Base-by-base conservation (phyloP, 2,113 vertebrate species). In the Embiotoca jacksoni region DNA sequence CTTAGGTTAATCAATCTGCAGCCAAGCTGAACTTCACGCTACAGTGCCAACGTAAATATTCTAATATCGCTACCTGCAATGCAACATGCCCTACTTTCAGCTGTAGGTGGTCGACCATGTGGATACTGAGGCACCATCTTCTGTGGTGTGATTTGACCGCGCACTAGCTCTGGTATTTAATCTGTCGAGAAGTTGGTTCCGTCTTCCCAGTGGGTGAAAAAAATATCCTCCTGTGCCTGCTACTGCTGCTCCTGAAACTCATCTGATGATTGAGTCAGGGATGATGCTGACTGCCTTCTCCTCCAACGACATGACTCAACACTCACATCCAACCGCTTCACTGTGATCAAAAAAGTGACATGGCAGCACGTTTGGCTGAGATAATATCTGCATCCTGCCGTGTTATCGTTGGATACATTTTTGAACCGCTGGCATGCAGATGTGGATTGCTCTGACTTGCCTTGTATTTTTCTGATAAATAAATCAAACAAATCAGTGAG, bases 281-380 rank as follows among this genome's bases (percentile, higher is more conserved):
- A 83, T 53, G 74, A 80, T 33, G 72, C 53, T 14, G 71, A 49
- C 74, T 73, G 63, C 76, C 54, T 23, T 53, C 85, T 67, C 62
- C 49, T 79, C 56, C 55, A 56, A 78, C 59, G 70, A 75, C 61
- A 62, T 88, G 82, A 85, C 72, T 87, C 89, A 75, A 72, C 80
- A 39, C 80, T 80, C 72, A 30, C 69, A 75, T 84, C 52, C 65
- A 71, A 37, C 76, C 31, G 9, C 66, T 35, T 30, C 37, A 13
- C 53, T n/a, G 59, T 14, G 11, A 81, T 80, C 76, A 53, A 61
- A 80, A 60, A 32, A 81, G 71, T 71, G 62, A 68, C 81, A 69
- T 50, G 58, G 80, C 75, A 77, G 66, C 73, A 63, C 35, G 52
- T 72, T 66, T 1, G 2, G 47, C 31, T 32, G 58, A 56, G 61